A percentile compares a stretch with the other conserved stretches of the same genome.
These are phyloP conservation scores for Mellivora capensis DNA, from an alignment of 2,113 vertebrate species.

Conservation along the genomic window DNA sequence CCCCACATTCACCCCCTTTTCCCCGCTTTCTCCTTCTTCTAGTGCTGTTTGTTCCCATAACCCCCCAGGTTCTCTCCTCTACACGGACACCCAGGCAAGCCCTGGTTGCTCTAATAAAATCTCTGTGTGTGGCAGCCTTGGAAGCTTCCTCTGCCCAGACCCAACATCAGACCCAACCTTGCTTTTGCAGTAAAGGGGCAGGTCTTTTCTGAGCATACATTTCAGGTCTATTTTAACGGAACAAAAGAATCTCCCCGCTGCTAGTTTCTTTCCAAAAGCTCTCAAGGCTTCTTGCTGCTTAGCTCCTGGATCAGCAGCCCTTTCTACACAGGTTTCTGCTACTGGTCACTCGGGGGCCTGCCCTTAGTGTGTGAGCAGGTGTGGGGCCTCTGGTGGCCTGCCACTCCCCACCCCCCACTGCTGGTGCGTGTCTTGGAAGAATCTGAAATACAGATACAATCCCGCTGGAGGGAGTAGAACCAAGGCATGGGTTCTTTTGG, in stretches of 20 bases:
- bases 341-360: fast-evolving
- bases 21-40: fast-evolving
- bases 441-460: not conserved
- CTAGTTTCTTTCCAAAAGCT: not conserved
- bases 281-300: too few relatives aligned
- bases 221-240: not conserved
- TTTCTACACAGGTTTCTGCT: not conserved
- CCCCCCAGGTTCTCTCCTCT: fast-evolving
- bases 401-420: not conserved
- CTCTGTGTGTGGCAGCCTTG: fast-evolving
- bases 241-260: not conserved
- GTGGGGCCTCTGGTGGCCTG: fast-evolving
- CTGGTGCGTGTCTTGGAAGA: not conserved
- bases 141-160: not conserved
- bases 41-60: fast-evolving
- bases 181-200: not conserved
- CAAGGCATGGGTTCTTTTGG: not conserved
- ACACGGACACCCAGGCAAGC: fast-evolving
- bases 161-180: not conserved
- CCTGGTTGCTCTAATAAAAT: not conserved
- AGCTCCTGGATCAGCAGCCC: fast-evolving
- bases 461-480: not conserved
- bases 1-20: fast-evolving
- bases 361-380: not conserved
- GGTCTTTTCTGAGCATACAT: not conserved